phyloP scores from a whole-genome alignment of 2,888 invertebrate genomes.

The Isoperla grammatica region DNA sequence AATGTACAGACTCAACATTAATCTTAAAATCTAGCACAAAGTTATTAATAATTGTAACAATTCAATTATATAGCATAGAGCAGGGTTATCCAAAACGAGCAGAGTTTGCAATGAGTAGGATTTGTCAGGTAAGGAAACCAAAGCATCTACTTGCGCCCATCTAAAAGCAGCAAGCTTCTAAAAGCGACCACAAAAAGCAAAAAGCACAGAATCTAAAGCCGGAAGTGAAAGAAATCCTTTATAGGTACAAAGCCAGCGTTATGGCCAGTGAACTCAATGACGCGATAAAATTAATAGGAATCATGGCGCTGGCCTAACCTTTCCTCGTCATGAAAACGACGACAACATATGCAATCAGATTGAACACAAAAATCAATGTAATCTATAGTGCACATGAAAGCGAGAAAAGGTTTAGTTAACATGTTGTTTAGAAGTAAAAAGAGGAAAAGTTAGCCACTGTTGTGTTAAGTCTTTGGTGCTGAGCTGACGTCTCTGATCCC shows the following conservation, averaged over 20 bases:
- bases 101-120: slow-evolving; percentile 27
- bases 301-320: slow-evolving; percentile 26
- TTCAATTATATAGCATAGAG: slow-evolving; percentile 28
- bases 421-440: neutral
- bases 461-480: slow-evolving; percentile 23
- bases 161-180: slow-evolving; percentile 31
- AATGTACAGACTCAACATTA: neutral
- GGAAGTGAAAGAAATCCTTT: slow-evolving; percentile 24
- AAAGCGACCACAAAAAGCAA: slow-evolving; percentile 32
- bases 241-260: slow-evolving; percentile 19
- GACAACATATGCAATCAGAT: neutral
- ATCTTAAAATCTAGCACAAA: slow-evolving; percentile 2
- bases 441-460: slow-evolving; percentile 31
- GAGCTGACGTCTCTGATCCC: slow-evolving; percentile 29
- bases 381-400: too few relatives aligned
- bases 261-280: neutral
- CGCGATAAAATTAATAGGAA: neutral
- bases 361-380: too few relatives aligned
- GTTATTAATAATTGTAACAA: slow-evolving; percentile 2
- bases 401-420: too few relatives aligned
- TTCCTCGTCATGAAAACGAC: slow-evolving; percentile 27
- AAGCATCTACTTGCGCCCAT: slow-evolving; percentile 33
- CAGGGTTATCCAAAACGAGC: slow-evolving; percentile 39
- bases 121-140: slow-evolving; percentile 27
- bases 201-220: slow-evolving; percentile 30